These are phyloP conservation scores for Lymantria dispar DNA, from an alignment of 2,888 invertebrate species.

Conservation along the genomic window DNA sequence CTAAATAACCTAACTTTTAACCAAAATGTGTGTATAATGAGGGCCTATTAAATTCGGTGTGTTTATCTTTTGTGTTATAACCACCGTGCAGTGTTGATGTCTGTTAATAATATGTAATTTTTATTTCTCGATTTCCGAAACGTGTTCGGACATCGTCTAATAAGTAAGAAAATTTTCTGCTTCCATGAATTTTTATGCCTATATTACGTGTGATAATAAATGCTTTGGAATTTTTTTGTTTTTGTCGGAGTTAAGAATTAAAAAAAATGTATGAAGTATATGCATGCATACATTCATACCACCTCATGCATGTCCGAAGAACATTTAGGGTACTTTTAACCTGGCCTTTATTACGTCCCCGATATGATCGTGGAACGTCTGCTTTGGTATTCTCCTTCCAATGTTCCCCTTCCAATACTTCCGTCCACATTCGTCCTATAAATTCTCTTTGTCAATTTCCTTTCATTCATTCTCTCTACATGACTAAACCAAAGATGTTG, in stretches of 20 bases:
- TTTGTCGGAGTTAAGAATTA: slow-evolving; percentile 22
- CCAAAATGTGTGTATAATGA: slow-evolving; percentile 73
- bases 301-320: too few relatives aligned
- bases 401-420: too few relatives aligned
- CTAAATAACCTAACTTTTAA: slow-evolving; percentile 72
- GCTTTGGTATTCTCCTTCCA: too few relatives aligned
- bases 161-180: slow-evolving; percentile 61
- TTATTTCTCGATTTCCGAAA: slow-evolving; percentile 71
- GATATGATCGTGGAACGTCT: too few relatives aligned
- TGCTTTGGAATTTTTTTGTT: slow-evolving; percentile 45
- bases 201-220: slow-evolving; percentile 49
- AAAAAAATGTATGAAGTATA: too few relatives aligned
- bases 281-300: too few relatives aligned
- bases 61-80: slow-evolving; percentile 80
- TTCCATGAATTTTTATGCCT: slow-evolving; percentile 64
- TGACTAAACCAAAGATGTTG: too few relatives aligned
- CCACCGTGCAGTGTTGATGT: slow-evolving; percentile 76
- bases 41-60: slow-evolving; percentile 73
- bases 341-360: too few relatives aligned
- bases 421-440: too few relatives aligned
- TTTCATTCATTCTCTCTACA: too few relatives aligned
- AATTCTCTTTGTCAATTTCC: too few relatives aligned
- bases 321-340: too few relatives aligned
- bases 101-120: slow-evolving; percentile 78
- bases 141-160: slow-evolving; percentile 68